Base-by-base conservation (phyloP, 2,888 invertebrate genomes). In the Dryadula phaetusa region DNA sequence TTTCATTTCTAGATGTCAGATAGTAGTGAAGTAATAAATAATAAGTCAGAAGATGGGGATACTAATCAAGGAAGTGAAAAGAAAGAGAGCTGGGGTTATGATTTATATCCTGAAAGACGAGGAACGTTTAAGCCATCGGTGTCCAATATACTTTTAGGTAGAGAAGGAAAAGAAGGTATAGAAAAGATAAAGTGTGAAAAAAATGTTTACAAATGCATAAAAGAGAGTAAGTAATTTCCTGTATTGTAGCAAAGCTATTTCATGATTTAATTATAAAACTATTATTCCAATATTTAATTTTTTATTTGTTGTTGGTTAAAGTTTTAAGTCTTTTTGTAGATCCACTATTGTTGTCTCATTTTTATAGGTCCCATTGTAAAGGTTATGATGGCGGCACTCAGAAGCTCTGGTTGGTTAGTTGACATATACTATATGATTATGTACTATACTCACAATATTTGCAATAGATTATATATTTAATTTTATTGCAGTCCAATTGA, bases 371-470 rank as follows among this genome's bases (percentile, higher is more conserved):
- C 97, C 2, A 86, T 98, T 42, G 96, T 98, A 0, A 97, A 96
- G 86, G 84, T 98, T 20, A 96, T 98, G 96, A 93, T 97, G 94
- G 95, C 95, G 62, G 98, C 98, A 14, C 86, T 98, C 10, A 96
- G 95, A 81, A 94, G 94, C 77, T 95, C 96, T 70, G 97, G 97
- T 78, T 97, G 97, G 96, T 96, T 82, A 88, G 93, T 90, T 74
- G 63, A 72, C 44, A 62, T 37, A 8, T 52, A 25, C 37, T 65
- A 34, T 65, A 54, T 67, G 70, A 28, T 63, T 58, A 58, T 49
- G 67, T 61, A 49, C n/a, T 18, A 28, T 16, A 44, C 10, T 67
- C 18, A n/a, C n/a, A n/a, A n/a, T n/a, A 49, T 53, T 53, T 62
- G 14, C 49, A 42, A 1, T 34, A 53, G 40, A 34, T 16, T 18